A percentile compares a stretch with the other conserved stretches of the same genome.
Evolutionary conservation across 1,140 invertebrate genomes (phyloP).

Genomic region (Pseudomyrmex sp.): DNA sequence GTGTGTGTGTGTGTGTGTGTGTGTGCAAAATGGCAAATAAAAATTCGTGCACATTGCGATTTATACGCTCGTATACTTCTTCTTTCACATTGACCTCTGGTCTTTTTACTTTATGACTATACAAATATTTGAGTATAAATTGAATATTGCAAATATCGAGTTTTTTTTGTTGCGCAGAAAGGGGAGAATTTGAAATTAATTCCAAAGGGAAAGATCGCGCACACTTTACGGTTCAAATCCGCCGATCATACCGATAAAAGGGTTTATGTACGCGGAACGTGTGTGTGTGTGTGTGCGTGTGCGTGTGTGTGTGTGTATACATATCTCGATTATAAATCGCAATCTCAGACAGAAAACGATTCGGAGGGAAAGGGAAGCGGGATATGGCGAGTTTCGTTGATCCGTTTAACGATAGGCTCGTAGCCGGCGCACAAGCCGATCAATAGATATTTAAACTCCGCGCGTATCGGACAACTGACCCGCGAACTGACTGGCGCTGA

Average conservation of each 20-base stretch:
- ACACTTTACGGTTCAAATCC: background rate
- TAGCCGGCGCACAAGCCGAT: slow-evolving; percentile 24
- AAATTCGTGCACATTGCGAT: too few species aligned
- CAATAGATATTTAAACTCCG: slow-evolving; percentile 57
- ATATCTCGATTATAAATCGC: slow-evolving; percentile 10
- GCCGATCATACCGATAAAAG: background rate
- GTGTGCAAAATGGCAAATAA: too few species aligned
- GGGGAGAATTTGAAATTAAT: background rate
- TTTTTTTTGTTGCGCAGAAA: too few species aligned
- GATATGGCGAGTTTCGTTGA: background rate
- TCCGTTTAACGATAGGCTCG: slow-evolving; percentile 50
- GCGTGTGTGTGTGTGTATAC: background rate
- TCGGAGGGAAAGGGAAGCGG: background rate
- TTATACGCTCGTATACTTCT: too few species aligned
- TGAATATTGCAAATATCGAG: background rate
- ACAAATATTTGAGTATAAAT: background rate
- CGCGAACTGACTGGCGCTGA: slow-evolving; percentile 47
- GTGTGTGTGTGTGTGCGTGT: too few species aligned
- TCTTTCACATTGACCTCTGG: too few species aligned
- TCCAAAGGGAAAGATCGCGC: background rate
- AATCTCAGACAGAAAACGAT: slow-evolving; percentile 22
- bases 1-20: too few species aligned
- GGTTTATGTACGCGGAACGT: background rate
- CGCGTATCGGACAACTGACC: slow-evolving; percentile 46
- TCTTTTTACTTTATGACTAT: too few species aligned